These are phyloP conservation scores for Lates japonicus DNA, from an alignment of 2,797 vertebrate species.

Conservation along the genomic window DNA sequence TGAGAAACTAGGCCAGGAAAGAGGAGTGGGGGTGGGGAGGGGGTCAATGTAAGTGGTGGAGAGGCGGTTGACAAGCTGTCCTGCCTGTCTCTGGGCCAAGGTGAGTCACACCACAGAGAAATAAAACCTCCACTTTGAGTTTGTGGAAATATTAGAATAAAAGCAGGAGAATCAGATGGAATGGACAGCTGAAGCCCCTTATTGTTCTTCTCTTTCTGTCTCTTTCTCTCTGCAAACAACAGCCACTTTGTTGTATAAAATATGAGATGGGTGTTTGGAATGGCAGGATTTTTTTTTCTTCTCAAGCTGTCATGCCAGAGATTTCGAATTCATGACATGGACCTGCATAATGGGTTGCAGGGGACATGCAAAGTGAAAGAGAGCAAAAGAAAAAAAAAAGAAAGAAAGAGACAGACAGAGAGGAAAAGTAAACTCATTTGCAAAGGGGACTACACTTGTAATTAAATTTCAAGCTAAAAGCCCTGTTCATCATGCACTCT, in stretches of 20 bases:
- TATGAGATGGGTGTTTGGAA: slow-evolving; percentile 73
- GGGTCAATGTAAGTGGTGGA: slow-evolving; percentile 17
- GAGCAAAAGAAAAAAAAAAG: slow-evolving; percentile 47
- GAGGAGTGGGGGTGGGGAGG: not conserved
- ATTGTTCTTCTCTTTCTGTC: slow-evolving; percentile 22
- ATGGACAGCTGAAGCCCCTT: not conserved
- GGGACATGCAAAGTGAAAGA: slow-evolving; percentile 66
- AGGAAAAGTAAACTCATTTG: slow-evolving; percentile 81
- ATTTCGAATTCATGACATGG: slow-evolving; percentile 75
- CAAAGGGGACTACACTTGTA: slow-evolving; percentile 77
- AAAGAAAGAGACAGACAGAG: slow-evolving; percentile 41
- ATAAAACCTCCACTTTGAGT: slow-evolving; percentile 41
- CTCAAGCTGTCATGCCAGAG: slow-evolving; percentile 58
- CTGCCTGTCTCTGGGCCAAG: slow-evolving; percentile 60
- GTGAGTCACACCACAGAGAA: slow-evolving; percentile 49
- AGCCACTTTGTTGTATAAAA: slow-evolving; percentile 79
- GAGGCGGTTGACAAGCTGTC: slow-evolving; percentile 46
- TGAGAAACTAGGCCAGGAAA: slow-evolving; percentile 71
- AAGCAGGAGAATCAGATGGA: slow-evolving; percentile 35
- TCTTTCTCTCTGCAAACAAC: slow-evolving; percentile 54
- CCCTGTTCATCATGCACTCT: slow-evolving; percentile 81
- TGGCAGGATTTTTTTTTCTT: slow-evolving; percentile 38
- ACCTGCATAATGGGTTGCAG: slow-evolving; percentile 66
- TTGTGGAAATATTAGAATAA: slow-evolving; percentile 52
- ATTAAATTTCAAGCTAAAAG: slow-evolving; percentile 87